A percentile compares a stretch with the other conserved stretches of the same genome.
phyloP scores from a whole-genome alignment of 2,113 vertebrate genomes.

The Boleophthalmus pectinirostris region DNA sequence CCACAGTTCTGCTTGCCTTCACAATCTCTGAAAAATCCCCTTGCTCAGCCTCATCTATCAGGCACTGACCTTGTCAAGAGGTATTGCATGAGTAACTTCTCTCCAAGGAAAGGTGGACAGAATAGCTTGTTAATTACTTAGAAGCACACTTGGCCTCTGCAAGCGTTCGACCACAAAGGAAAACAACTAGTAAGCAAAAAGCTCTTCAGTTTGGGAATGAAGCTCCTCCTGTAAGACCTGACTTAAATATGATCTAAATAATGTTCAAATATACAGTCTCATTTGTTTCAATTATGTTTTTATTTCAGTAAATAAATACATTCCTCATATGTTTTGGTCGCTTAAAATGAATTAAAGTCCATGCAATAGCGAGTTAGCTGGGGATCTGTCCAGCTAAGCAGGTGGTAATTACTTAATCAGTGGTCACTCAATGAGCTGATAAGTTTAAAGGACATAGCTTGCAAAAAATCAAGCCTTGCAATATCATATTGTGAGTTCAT shows the following conservation, averaged over 20 bases:
- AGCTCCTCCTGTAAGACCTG: background rate
- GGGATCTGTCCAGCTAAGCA: background rate
- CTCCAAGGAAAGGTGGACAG: constrained; percentile 57
- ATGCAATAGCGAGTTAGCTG: background rate
- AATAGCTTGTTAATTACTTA: constrained; percentile 73
- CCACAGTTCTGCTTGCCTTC: constrained; percentile 71
- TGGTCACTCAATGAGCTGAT: constrained; percentile 18
- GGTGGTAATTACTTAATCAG: constrained; percentile 11
- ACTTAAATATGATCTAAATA: background rate
- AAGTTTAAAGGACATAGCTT: constrained; percentile 4
- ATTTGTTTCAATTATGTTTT: background rate
- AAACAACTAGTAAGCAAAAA: constrained; percentile 49
- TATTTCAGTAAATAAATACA: background rate
- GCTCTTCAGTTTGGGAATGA: constrained; percentile 8
- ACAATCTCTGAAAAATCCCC: constrained; percentile 69
- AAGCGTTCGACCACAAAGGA: constrained; percentile 13
- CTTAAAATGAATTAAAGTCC: background rate
- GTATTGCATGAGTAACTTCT: constrained; percentile 66
- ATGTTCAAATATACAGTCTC: background rate
- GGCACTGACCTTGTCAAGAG: constrained; percentile 74
- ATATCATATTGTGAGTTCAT: background rate
- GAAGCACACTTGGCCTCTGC: constrained; percentile 34
- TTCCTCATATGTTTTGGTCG: background rate
- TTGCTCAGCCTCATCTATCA: constrained; percentile 73
- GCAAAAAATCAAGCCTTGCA: background rate